phyloP scores from a whole-genome alignment of 2,113 vertebrate species.

The Copsychus sechellarum region DNA sequence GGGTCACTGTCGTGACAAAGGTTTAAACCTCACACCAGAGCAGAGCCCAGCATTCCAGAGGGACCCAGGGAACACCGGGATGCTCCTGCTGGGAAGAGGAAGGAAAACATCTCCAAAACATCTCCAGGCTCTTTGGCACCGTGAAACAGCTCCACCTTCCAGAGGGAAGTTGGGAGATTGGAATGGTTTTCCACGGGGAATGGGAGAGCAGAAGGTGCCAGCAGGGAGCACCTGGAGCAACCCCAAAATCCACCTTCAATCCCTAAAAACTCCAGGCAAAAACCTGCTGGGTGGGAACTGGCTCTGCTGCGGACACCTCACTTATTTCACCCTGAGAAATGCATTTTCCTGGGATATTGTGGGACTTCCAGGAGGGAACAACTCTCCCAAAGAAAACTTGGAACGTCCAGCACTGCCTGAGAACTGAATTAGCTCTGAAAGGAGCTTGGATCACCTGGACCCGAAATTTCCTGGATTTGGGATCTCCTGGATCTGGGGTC shows the following conservation, averaged over 20 bases:
- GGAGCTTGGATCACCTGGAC: not conserved
- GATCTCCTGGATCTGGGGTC: too few relatives aligned
- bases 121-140: not conserved
- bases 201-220: not conserved
- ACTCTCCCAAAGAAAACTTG: not conserved
- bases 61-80: not conserved
- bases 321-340: not conserved
- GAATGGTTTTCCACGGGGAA: not conserved
- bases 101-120: not conserved
- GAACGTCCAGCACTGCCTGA: not conserved
- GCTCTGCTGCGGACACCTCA: rapidly evolving
- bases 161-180: not conserved
- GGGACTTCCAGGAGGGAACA: not conserved
- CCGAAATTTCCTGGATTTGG: too few relatives aligned
- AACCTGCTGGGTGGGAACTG: rapidly evolving
- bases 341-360: not conserved
- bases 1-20: not conserved
- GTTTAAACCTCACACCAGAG: not conserved
- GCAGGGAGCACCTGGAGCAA: not conserved
- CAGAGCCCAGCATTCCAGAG: not conserved
- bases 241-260: not conserved
- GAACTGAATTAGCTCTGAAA: rapidly evolving
- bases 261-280: not conserved
- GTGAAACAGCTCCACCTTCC: not conserved
- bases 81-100: not conserved